These are phyloP conservation scores for Pachyramphus minor DNA, from an alignment of 2,113 vertebrate genomes.

Conservation along the genomic window DNA sequence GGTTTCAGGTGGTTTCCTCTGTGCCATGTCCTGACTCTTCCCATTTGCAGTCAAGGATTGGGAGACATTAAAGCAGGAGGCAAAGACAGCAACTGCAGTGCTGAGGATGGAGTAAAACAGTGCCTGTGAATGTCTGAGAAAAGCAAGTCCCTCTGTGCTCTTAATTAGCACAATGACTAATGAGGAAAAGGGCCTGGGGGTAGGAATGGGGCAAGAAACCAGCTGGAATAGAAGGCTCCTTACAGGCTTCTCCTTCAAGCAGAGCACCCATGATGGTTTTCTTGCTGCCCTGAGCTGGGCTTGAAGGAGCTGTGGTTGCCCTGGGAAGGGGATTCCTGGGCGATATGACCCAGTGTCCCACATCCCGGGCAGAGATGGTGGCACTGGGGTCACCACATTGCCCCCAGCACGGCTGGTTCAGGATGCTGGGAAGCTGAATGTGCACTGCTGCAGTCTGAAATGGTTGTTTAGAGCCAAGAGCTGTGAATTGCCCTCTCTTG, in stretches of 20 bases:
- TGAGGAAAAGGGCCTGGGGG: neutral
- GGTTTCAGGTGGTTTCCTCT: neutral
- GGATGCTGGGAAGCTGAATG: neutral
- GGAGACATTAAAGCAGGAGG: neutral
- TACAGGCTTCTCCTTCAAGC: neutral
- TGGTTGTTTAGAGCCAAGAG: neutral
- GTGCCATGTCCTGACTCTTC: accelerated
- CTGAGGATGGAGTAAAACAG: neutral
- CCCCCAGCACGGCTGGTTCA: neutral
- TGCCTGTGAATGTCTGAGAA: neutral
- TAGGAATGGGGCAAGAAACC: neutral
- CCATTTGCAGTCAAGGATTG: neutral
- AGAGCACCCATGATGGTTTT: neutral
- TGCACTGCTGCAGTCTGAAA: neutral
- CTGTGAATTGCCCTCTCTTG: neutral
- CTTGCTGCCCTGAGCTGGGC: neutral
- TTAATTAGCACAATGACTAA: neutral
- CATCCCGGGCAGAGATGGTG: neutral
- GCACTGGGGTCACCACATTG: neutral
- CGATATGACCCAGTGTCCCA: neutral
- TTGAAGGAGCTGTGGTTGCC: neutral
- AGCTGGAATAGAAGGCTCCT: neutral
- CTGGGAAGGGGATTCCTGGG: neutral
- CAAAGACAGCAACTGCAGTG: neutral
- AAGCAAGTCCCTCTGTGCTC: neutral